phyloP scores from a whole-genome alignment of 2,797 vertebrate species.

The Phyllotis vaccarum region DNA sequence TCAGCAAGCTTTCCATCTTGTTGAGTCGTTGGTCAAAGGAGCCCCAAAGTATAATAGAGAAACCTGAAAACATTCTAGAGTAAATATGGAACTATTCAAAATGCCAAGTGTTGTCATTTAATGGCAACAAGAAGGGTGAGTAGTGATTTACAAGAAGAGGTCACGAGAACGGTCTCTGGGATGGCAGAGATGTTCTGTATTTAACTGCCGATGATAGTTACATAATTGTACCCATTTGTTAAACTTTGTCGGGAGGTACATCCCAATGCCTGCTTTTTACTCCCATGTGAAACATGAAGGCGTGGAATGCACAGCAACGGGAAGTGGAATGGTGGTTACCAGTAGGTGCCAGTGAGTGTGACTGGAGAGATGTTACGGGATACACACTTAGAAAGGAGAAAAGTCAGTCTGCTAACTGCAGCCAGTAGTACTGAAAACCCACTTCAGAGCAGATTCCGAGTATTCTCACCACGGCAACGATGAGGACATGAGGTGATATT shows the following conservation, averaged over 20 bases:
- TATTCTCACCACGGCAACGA: background rate
- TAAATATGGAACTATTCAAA: constrained; percentile 12
- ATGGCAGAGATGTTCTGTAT: background rate
- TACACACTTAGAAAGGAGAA: background rate
- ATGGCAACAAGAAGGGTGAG: background rate
- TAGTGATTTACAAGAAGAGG: background rate
- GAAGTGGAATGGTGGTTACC: background rate
- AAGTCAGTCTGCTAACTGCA: background rate
- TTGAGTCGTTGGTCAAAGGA: background rate
- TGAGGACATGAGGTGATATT: background rate
- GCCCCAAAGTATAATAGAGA: background rate
- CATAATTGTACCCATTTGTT: background rate
- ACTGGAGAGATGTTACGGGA: background rate
- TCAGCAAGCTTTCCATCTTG: background rate
- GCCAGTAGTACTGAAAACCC: background rate
- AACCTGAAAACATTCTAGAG: background rate
- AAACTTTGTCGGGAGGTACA: background rate
- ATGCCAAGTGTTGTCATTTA: background rate
- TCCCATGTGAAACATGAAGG: background rate
- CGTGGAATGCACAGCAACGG: background rate
- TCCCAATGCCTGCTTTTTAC: background rate
- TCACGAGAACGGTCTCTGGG: background rate
- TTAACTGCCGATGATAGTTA: background rate
- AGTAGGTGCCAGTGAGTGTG: background rate
- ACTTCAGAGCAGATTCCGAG: background rate